These are phyloP conservation scores for Macrophya alboannulata DNA, from an alignment of 2,888 invertebrate species.

Conservation along the genomic window DNA sequence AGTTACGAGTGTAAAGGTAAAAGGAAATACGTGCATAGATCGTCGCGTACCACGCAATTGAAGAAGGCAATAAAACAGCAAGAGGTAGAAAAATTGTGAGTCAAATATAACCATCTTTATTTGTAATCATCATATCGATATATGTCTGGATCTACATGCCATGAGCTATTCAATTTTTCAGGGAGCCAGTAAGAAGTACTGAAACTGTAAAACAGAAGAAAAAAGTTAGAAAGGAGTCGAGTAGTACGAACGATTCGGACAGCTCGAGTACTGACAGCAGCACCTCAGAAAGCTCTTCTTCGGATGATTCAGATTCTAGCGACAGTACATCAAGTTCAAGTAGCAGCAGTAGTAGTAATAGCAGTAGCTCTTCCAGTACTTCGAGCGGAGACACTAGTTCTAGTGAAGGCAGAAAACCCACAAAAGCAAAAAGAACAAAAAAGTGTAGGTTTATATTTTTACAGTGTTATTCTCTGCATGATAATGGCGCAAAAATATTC, in stretches of 20 bases:
- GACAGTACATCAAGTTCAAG: conserved; percentile 71
- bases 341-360: conserved; percentile 58
- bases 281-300: conserved; percentile 71
- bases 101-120: conserved; percentile 41
- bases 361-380: conserved; percentile 20
- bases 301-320: conserved; percentile 73
- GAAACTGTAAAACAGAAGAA: conserved; percentile 63
- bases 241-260: conserved; percentile 70
- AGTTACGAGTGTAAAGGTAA: conserved; percentile 96
- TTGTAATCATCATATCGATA: neutral
- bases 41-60: conserved; percentile 91
- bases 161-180: conserved; percentile 34
- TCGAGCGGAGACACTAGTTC: conserved; percentile 36
- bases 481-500: neutral
- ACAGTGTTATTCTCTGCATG: neutral
- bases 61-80: conserved; percentile 85
- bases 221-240: conserved; percentile 66
- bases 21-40: conserved; percentile 92
- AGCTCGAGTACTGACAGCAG: conserved; percentile 61
- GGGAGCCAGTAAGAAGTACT: conserved; percentile 61
- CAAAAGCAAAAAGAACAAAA: conserved; percentile 37
- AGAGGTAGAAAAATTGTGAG: conserved; percentile 77
- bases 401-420: conserved; percentile 23
- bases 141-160: neutral
- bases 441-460: conserved; percentile 23